A percentile compares a stretch with the other conserved stretches of the same genome.
These are phyloP conservation scores for Heliconius nattereri DNA, from an alignment of 1,140 invertebrate genomes.

Conservation along the genomic window DNA sequence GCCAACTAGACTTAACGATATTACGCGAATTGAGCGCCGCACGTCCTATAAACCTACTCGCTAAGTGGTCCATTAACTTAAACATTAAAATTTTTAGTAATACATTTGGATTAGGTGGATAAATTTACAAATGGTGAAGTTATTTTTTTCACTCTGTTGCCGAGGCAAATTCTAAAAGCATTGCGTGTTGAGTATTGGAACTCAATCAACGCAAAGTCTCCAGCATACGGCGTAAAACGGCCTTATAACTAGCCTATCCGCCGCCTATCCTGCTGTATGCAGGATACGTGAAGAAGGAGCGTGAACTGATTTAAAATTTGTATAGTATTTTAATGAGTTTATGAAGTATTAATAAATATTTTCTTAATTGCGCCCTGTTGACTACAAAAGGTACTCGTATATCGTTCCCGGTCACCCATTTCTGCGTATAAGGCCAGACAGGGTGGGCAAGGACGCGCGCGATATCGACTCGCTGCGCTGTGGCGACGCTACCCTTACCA, in stretches of 20 bases:
- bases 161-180: no score
- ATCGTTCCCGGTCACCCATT: constrained; percentile 57
- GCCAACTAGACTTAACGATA: constrained; percentile 47
- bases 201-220: no score
- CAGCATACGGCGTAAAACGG: no score
- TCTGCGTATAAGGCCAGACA: constrained; percentile 53
- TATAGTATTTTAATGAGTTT: background rate
- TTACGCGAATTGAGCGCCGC: constrained; percentile 41
- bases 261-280: no score
- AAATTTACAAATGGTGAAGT: background rate
- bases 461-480: constrained; percentile 21
- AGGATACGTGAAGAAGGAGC: no score
- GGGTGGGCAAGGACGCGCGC: constrained; percentile 50
- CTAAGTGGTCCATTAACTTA: constrained; percentile 27
- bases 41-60: constrained; percentile 50
- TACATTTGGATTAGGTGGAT: background rate
- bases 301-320: no score
- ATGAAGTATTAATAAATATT: background rate
- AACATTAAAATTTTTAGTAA: background rate
- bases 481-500: constrained; percentile 3
- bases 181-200: no score
- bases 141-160: no score
- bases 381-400: constrained; percentile 34
- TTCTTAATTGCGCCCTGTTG: constrained; percentile 19
- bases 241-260: no score